Evolutionary conservation across 2,113 vertebrate genomes (phyloP), one percentile per base, ranked within the genome.

Genomic region (Campylomormyrus tamandua): DNA sequence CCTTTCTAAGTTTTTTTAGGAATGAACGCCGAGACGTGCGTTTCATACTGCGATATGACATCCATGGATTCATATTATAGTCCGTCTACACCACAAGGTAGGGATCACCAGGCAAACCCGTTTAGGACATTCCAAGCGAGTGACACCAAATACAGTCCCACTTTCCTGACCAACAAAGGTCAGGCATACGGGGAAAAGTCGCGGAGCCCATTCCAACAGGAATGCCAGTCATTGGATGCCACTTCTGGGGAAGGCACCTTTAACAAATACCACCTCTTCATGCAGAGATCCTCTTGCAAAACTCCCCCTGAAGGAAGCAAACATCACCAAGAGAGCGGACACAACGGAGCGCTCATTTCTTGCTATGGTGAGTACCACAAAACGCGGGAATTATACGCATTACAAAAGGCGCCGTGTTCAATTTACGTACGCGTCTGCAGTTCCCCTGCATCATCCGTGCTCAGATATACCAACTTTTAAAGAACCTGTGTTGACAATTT

Each of bases 41-140:
- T 98, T 94, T 97, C 98, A 96, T 98, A 97, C 96, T 97, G 97
- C 97, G 97, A 98, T 91, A 97, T 98, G 94, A 97, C 97, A 96
- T 97, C 97, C 96, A 99, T 99, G 98, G 98, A 99, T 97, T 97
- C 98, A 95, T 99, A 98, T 96, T 99, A 98, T 96, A 97, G 96
- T 94, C 94, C 94, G 90, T 93, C 97, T 93, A 96, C 97, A 93
- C 95, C 97, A 92, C 97, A 97, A 96, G 96, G 96, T 95, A 95
- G 98, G 96, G 96, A 97, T 95, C 96, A 97, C 94, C 93, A 95
- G 89, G 87, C 94, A 91, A 97, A 97, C 94, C 97, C 97, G 95
- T 99, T 98, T 94, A 97, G 98, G 97, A 98, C 97, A 92, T 99
- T 98, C 94, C 96, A 97, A 90, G 93, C 96, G 91, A 93, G 96